A percentile compares a stretch with the other conserved stretches of the same genome.
Evolutionary conservation across 2,797 vertebrate species (phyloP).

Genomic region (Leuciscus waleckii): DNA sequence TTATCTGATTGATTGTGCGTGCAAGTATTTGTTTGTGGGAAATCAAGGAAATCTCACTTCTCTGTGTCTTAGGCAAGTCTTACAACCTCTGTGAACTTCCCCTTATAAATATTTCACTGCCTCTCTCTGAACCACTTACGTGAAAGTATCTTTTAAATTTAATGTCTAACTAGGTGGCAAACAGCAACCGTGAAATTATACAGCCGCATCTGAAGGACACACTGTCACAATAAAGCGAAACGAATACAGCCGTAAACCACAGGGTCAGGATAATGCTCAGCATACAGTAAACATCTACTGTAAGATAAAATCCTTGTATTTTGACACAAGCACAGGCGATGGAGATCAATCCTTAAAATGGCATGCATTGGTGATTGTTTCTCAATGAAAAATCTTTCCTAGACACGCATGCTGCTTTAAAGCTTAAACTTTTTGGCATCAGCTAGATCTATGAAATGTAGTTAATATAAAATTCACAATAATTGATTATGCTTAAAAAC

Average conservation of each 20-base stretch:
- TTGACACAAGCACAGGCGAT: not conserved
- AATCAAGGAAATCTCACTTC: conserved; percentile 62
- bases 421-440: not conserved
- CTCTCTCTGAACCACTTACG: conserved; percentile 61
- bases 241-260: conserved; percentile 44
- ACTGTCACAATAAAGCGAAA: conserved; percentile 35
- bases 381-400: not conserved
- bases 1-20: not conserved
- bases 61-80: conserved; percentile 65
- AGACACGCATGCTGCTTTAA: not conserved
- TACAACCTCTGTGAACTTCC: conserved; percentile 66
- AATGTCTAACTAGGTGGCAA: conserved; percentile 52
- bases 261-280: conserved; percentile 25
- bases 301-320: conserved; percentile 30
- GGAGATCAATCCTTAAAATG: conserved; percentile 7
- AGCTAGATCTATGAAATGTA: not conserved
- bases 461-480: not conserved
- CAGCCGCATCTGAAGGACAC: conserved; percentile 46
- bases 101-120: conserved; percentile 73
- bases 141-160: conserved; percentile 49
- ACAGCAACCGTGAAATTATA: conserved; percentile 59
- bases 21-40: not conserved
- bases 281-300: conserved; percentile 35
- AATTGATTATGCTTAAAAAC: not conserved
- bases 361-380: not conserved